Evolutionary conservation across 2,888 invertebrate genomes (phyloP), one percentile per base, ranked within the genome.

Genomic region (Trichopria drosophilae): DNA sequence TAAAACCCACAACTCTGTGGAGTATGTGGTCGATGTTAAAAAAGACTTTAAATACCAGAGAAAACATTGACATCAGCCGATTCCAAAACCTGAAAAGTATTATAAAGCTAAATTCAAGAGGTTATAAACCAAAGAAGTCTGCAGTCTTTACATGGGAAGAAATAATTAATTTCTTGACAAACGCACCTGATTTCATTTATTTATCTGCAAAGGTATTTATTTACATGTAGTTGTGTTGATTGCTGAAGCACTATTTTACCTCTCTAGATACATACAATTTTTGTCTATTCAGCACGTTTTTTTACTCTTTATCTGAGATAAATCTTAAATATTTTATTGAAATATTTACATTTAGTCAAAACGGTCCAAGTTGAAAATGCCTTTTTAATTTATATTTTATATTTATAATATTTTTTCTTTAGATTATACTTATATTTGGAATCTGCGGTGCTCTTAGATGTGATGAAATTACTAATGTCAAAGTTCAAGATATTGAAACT

Each of bases 351-450:
- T n/a, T 12, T 42, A 54, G 28, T 19, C 37, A 48, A n/a, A n/a
- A n/a, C 12, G 39, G 9, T 36, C n/a, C n/a, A 28, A 16, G 6
- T 46, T 36, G 4, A 6, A 36, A 36, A 28, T 7, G 22, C 10
- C 20, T 6, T 12, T 16, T 31, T 31, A 31, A 31, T 31, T 31
- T 31, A n/a, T 34, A 16, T 16, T 34, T 34, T 34, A 34, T 16
- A 10, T 34, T 34, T 45, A 26, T 51, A 16, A 49, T 50, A 19
- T 43, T 58, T 58, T n/a, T n/a, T n/a, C n/a, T n/a, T 29, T 7
- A 56, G 50, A 53, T 58, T 50, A 51, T 54, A 22, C 52, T 54
- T n/a, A 35, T 52, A 35, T 54, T 58, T 54, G 54, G 52, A 6
- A 56, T 56, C 35, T 52, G 54, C 54, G 52, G 56, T 18, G 54